phyloP scores from a whole-genome alignment of 2,888 invertebrate species.

The Erynnis tages region DNA sequence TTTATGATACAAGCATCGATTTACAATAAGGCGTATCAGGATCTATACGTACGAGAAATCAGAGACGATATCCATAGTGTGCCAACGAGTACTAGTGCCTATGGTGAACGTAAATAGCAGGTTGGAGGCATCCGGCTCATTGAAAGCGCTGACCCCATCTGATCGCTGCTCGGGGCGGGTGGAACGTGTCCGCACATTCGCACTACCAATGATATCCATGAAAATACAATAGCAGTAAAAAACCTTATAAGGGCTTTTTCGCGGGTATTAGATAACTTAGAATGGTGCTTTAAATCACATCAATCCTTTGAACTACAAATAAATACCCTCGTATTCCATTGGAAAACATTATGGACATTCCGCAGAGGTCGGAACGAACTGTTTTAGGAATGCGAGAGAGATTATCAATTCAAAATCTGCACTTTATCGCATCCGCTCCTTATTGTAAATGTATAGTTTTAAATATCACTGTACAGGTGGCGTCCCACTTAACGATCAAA shows the following conservation, averaged over 20 bases:
- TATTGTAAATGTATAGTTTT: slow-evolving; percentile 19
- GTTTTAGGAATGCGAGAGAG: slow-evolving; percentile 22
- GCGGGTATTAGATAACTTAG: slow-evolving; percentile 34
- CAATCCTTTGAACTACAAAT: slow-evolving; percentile 26
- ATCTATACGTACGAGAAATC: slow-evolving; percentile 52
- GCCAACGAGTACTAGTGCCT: slow-evolving; percentile 66
- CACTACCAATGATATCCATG: slow-evolving; percentile 43
- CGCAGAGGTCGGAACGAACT: slow-evolving; percentile 21
- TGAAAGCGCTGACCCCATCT: slow-evolving; percentile 81
- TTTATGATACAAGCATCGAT: slow-evolving; percentile 34
- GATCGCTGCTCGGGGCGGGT: slow-evolving; percentile 65
- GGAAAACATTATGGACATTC: slow-evolving; percentile 22
- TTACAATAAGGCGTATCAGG: slow-evolving; percentile 43
- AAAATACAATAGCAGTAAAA: slow-evolving; percentile 42
- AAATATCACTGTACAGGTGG: slow-evolving; percentile 29
- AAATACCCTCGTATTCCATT: slow-evolving; percentile 21
- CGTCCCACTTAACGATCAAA: slow-evolving; percentile 47
- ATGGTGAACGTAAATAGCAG: slow-evolving; percentile 78
- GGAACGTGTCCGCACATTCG: slow-evolving; percentile 57
- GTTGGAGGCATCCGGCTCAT: slow-evolving; percentile 78
- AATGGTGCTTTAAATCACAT: slow-evolving; percentile 27
- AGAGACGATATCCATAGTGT: slow-evolving; percentile 69
- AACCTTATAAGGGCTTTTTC: slow-evolving; percentile 37
- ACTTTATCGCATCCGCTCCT: slow-evolving; percentile 23
- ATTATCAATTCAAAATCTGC: slow-evolving; percentile 24